Evolutionary conservation across 2,888 invertebrate species (phyloP).

Genomic region (Tiliacea aurago): DNA sequence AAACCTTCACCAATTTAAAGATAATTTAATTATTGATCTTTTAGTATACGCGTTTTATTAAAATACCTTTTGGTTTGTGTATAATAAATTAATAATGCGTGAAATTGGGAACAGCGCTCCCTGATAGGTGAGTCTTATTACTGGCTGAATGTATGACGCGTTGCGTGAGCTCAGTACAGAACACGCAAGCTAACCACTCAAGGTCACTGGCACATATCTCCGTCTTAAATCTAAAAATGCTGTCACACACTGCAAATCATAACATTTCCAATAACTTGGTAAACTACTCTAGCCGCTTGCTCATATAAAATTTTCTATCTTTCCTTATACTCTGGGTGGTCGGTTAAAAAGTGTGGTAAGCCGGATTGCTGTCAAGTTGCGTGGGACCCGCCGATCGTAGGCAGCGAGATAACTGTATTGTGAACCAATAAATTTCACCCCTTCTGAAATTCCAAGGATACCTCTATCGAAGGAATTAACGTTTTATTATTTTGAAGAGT

Average conservation of each 20-base stretch:
- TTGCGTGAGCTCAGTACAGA: too few relatives aligned
- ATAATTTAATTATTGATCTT: too few relatives aligned
- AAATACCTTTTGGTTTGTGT: too few relatives aligned
- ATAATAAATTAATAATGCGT: too few relatives aligned
- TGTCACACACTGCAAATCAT: neutral
- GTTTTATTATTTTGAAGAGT: slow-evolving; percentile 35
- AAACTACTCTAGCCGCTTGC: neutral
- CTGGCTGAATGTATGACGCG: too few relatives aligned
- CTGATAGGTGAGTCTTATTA: too few relatives aligned
- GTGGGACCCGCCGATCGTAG: slow-evolving; percentile 30
- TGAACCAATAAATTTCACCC: slow-evolving; percentile 52
- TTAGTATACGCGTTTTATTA: too few relatives aligned
- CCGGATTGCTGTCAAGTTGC: slow-evolving; percentile 48
- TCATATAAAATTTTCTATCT: neutral
- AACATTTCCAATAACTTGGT: neutral
- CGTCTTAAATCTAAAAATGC: too few relatives aligned
- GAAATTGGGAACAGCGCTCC: too few relatives aligned
- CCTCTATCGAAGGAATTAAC: slow-evolving; percentile 33
- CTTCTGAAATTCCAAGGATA: slow-evolving; percentile 28
- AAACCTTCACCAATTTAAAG: too few relatives aligned
- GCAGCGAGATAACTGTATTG: slow-evolving; percentile 54
- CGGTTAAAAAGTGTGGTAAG: slow-evolving; percentile 49
- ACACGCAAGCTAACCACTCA: too few relatives aligned
- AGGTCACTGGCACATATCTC: too few relatives aligned
- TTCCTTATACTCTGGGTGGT: slow-evolving; percentile 18